Evolutionary conservation across 1,140 invertebrate genomes (phyloP).

Genomic region (Drosophila takahashii): DNA sequence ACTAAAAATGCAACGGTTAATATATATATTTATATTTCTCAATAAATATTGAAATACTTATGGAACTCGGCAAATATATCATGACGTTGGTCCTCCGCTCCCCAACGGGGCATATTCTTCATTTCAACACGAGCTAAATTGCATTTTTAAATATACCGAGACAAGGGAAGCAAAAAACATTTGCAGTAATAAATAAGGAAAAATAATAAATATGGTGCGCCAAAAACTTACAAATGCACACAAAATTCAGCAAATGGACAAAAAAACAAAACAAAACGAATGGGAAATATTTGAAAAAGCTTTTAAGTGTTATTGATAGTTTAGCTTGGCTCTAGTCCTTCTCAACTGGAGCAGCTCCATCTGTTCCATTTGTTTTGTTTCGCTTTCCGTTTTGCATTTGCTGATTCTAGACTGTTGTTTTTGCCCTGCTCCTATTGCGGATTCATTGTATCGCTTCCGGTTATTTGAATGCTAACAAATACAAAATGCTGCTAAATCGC

Average conservation of each 20-base stretch:
- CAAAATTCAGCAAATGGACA: conserved; percentile 43
- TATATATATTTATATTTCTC: conserved; percentile 24
- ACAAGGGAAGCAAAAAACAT: conserved; percentile 38
- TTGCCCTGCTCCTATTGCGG: conserved; percentile 23
- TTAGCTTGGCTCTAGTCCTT: conserved; percentile 42
- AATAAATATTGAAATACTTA: conserved; percentile 75
- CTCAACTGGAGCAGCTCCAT: conserved; percentile 23
- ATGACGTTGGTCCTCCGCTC: conserved; percentile 45
- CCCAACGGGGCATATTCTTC: conserved; percentile 65
- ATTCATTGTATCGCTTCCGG: conserved; percentile 65
- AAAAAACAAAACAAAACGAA: conserved; percentile 26
- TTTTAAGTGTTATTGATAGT: conserved; percentile 83
- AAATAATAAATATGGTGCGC: conserved; percentile 68
- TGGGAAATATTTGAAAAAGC: conserved; percentile 79
- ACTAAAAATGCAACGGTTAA: conserved; percentile 12
- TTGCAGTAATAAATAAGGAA: conserved; percentile 73
- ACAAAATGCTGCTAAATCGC: conserved; percentile 60
- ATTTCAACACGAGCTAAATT: conserved; percentile 74
- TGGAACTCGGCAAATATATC: conserved; percentile 62
- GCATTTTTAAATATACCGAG: conserved; percentile 71
- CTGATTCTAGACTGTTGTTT: conserved; percentile 31
- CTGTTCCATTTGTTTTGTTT: conserved; percentile 41
- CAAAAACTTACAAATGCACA: conserved; percentile 66
- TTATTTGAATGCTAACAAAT: conserved; percentile 81
- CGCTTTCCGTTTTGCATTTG: conserved; percentile 37